A percentile compares a stretch with the other conserved stretches of the same genome.
These are phyloP conservation scores for Anseranas semipalmata DNA, from an alignment of 2,113 vertebrate species.

Conservation along the genomic window DNA sequence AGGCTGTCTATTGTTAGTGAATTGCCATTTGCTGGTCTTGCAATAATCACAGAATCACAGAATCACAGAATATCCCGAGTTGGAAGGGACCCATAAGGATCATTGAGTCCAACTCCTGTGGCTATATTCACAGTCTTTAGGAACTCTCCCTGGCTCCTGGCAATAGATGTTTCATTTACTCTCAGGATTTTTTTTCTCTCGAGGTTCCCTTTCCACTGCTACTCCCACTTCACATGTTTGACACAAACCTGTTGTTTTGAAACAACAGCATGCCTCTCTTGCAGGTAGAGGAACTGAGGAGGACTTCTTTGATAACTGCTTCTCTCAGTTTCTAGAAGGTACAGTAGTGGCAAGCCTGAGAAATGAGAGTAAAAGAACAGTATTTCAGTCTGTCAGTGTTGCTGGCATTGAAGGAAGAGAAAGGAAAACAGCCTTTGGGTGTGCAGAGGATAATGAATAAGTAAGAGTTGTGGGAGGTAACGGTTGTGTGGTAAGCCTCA, in stretches of 20 bases:
- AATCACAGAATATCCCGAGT: too few species aligned
- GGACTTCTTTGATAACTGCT: too few species aligned
- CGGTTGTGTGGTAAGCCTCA: neutral
- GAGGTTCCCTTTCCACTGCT: neutral
- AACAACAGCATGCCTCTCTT: neutral
- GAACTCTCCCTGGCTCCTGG: neutral
- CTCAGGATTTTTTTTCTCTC: neutral
- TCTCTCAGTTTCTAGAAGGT: neutral
- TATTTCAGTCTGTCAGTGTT: neutral
- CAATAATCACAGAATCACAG: too few species aligned
- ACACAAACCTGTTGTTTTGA: too few species aligned
- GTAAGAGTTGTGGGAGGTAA: neutral
- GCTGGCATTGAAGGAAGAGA: neutral
- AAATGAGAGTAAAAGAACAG: neutral
- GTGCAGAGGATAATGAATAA: neutral
- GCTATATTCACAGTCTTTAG: neutral
- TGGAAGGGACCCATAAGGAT: too few species aligned
- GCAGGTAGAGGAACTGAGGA: neutral
- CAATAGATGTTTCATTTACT: neutral
- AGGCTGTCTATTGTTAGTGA: neutral
- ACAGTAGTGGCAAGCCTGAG: neutral
- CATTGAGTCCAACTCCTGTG: too few species aligned
- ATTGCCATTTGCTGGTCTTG: rapidly evolving
- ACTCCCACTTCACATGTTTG: neutral
- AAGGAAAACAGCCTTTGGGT: neutral